These are phyloP conservation scores for Heliconius hewitsoni DNA, from an alignment of 1,140 invertebrate genomes.

Conservation along the genomic window DNA sequence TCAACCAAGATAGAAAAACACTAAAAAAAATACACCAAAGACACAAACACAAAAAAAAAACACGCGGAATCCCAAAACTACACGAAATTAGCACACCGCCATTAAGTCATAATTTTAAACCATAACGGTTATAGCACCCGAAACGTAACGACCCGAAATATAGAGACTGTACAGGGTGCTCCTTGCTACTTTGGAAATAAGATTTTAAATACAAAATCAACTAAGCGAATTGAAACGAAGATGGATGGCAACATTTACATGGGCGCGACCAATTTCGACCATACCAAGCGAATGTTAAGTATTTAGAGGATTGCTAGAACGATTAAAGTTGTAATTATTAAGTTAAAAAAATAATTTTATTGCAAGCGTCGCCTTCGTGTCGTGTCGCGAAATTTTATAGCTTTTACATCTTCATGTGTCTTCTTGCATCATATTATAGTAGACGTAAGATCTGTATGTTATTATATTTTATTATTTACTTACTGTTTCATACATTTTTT, in stretches of 20 bases:
- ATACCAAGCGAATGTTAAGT: slow-evolving; percentile 6
- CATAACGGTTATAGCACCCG: slow-evolving; percentile 13
- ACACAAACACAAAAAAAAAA: not conserved
- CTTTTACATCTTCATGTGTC: not conserved
- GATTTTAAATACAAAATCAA: slow-evolving; percentile 2
- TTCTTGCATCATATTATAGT: not conserved
- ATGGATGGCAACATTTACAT: slow-evolving; percentile 8
- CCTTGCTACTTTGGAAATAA: not conserved
- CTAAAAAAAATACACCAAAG: not conserved
- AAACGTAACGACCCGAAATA: slow-evolving; percentile 3
- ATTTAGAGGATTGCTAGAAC: slow-evolving; percentile 15
- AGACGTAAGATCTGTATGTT: not conserved
- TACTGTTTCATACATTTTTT: too few species aligned
- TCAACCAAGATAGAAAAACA: too few species aligned
- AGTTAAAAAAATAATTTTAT: slow-evolving; percentile 2
- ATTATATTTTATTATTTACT: not conserved
- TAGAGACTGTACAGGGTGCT: slow-evolving; percentile 3
- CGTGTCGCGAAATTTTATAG: not conserved
- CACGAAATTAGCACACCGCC: not conserved
- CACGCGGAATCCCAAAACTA: not conserved
- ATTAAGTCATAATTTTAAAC: slow-evolving; percentile 15
- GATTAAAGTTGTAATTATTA: slow-evolving; percentile 13
- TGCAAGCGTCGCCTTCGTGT: not conserved
- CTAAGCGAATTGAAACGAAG: not conserved
- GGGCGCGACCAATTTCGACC: slow-evolving; percentile 7